Evolutionary conservation across 2,888 invertebrate genomes (phyloP).

Genomic region (Thecocarcelia acutangulata): DNA sequence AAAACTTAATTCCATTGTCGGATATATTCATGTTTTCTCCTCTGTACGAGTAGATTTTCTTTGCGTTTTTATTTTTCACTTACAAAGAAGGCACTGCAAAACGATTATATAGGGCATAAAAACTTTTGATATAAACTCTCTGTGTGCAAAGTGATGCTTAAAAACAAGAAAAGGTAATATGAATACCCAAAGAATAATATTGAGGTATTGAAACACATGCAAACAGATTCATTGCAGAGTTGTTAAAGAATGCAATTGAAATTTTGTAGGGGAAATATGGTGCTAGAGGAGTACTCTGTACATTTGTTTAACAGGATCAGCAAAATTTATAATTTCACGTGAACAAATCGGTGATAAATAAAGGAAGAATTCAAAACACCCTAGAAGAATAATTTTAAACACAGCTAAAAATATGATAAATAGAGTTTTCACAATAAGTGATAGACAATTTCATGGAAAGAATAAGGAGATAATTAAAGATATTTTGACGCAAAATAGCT

Average conservation of each 20-base stretch:
- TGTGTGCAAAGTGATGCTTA: conserved; percentile 5
- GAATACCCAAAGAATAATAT: background rate
- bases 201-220: background rate
- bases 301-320: too few relatives aligned
- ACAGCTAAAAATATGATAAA: too few relatives aligned
- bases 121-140: conserved; percentile 36
- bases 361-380: too few relatives aligned
- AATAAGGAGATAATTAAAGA: too few relatives aligned
- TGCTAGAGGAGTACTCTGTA: too few relatives aligned
- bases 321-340: too few relatives aligned
- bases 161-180: background rate
- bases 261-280: too few relatives aligned
- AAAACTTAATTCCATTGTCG: conserved; percentile 55
- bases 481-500: too few relatives aligned
- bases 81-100: conserved; percentile 37
- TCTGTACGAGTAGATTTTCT: background rate
- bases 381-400: too few relatives aligned
- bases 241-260: background rate
- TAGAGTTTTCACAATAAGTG: too few relatives aligned
- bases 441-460: too few relatives aligned
- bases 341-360: too few relatives aligned
- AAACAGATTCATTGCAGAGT: conserved; percentile 1
- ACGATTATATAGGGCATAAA: conserved; percentile 48
- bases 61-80: background rate
- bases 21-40: conserved; percentile 5